A percentile compares a stretch with the other conserved stretches of the same genome.
These are phyloP conservation scores for Phalera bucephala DNA, from an alignment of 2,888 invertebrate genomes.

Conservation along the genomic window DNA sequence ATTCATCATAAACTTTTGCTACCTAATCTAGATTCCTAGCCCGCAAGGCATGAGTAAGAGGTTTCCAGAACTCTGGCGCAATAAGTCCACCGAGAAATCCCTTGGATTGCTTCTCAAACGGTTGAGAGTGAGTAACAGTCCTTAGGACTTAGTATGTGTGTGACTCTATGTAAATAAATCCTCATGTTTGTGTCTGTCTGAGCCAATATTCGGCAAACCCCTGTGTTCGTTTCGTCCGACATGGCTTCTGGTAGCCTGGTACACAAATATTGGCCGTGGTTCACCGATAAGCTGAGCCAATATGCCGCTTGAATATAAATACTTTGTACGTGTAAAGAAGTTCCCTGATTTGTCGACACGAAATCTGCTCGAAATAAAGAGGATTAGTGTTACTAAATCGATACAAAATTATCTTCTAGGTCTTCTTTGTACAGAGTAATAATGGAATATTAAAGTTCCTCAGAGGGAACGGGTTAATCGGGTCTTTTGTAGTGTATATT, in stretches of 20 bases:
- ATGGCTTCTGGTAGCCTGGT: not conserved
- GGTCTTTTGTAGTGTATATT: no score
- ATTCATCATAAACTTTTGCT: slow-evolving; percentile 22
- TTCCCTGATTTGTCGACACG: no score
- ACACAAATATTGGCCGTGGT: no score
- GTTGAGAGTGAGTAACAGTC: slow-evolving; percentile 66
- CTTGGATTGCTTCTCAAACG: slow-evolving; percentile 70
- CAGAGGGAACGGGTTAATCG: no score
- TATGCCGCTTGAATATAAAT: no score
- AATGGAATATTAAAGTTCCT: no score
- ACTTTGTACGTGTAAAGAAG: no score
- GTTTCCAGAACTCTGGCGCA: slow-evolving; percentile 73
- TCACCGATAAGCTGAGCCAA: no score
- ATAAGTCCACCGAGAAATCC: slow-evolving; percentile 69
- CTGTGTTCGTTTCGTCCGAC: slow-evolving; percentile 1
- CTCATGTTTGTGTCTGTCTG: slow-evolving; percentile 49
- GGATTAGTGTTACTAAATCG: no score
- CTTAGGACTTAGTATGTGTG: slow-evolving; percentile 35
- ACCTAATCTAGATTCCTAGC: slow-evolving; percentile 62
- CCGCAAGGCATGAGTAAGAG: slow-evolving; percentile 61
- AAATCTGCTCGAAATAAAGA: no score
- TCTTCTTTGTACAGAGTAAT: no score
- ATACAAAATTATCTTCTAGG: no score
- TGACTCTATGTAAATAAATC: slow-evolving; percentile 56
- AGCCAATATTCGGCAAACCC: slow-evolving; percentile 25